A percentile compares a stretch with the other conserved stretches of the same genome.
phyloP scores from a whole-genome alignment of 2,113 vertebrate genomes.

The pig (Sus scrofa) region T2T-Sscrofa CM000815.6:135198001-135198500 shows the following conservation, averaged over 20 bases:
- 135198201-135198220: neutral
- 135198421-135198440: no score
- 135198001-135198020: neutral
- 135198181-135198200: neutral
- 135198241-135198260: neutral
- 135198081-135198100: neutral
- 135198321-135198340: neutral
- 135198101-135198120: neutral
- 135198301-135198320: neutral
- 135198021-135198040: neutral
- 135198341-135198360: neutral
- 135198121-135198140: neutral
- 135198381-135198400: no score
- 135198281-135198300: neutral
- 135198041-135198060: neutral
- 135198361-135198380: neutral
- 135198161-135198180: neutral
- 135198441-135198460: no score
- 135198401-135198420: no score
- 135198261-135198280: neutral
- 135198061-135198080: neutral
- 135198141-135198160: neutral
- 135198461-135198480: no score
- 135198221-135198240: neutral
- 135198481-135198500: no score